Conservation (phyloP, 2,797 vertebrate species). For the Fundulus diaphanus region DNA sequence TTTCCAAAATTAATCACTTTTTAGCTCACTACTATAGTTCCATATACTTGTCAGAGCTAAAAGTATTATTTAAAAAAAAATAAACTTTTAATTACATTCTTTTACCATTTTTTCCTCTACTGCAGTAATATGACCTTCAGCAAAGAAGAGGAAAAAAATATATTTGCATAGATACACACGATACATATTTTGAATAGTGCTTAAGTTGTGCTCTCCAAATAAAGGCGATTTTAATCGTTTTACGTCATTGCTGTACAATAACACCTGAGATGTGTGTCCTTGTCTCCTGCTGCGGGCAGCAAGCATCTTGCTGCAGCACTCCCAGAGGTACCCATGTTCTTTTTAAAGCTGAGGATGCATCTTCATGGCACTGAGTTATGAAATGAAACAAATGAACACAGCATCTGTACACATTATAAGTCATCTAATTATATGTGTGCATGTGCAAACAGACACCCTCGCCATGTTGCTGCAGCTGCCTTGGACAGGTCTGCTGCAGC, state of each 20-base stretch:
- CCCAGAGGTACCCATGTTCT: constrained; percentile 50
- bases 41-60: background rate
- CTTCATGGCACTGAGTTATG: constrained; percentile 16
- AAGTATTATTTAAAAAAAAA: background rate
- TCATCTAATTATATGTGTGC: background rate
- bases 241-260: constrained; percentile 2
- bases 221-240: background rate
- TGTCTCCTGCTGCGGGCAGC: constrained; percentile 50
- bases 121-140: background rate
- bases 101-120: background rate
- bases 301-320: constrained; percentile 71
- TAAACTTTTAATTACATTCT: background rate
- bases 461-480: constrained; percentile 14
- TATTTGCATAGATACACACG: no score
- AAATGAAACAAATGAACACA: background rate
- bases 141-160: background rate
- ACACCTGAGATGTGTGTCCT: constrained; percentile 42
- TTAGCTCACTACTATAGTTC: background rate
- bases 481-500: constrained; percentile 61
- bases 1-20: background rate
- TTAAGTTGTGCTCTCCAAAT: background rate
- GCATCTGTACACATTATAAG: constrained; percentile 4
- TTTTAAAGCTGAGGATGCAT: constrained; percentile 35
- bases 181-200: background rate
- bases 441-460: background rate